phyloP scores from a whole-genome alignment of 1,140 invertebrate genomes.

The Drosophila varians region DNA sequence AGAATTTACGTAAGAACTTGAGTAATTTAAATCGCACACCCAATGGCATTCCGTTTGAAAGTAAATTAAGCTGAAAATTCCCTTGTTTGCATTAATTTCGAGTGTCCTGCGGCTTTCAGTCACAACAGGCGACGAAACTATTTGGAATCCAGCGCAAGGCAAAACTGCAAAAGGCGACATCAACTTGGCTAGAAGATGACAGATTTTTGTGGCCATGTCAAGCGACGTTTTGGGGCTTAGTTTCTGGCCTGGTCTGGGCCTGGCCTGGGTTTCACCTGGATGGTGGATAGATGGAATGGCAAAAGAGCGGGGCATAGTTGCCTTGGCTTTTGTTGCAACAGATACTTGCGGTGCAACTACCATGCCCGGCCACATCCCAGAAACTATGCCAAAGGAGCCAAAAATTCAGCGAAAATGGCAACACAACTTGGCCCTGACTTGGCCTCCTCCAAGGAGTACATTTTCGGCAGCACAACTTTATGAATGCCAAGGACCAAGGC shows the following conservation, averaged over 20 bases:
- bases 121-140: background rate
- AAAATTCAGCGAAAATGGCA: constrained; percentile 28
- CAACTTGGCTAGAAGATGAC: constrained; percentile 36
- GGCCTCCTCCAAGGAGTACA: constrained; percentile 3
- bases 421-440: constrained; percentile 13
- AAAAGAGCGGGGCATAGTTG: constrained; percentile 40
- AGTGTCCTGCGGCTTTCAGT: constrained; percentile 50
- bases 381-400: constrained; percentile 60
- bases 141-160: background rate
- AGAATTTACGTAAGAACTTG: background rate
- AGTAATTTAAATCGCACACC: constrained; percentile 1
- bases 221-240: constrained; percentile 49
- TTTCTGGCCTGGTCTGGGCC: background rate
- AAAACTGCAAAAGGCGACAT: constrained; percentile 2
- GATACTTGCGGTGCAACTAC: constrained; percentile 57
- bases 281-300: background rate
- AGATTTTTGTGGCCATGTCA: constrained; percentile 49
- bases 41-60: constrained; percentile 1
- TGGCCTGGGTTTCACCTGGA: constrained; percentile 26
- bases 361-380: constrained; percentile 27
- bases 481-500: background rate
- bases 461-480: constrained; percentile 12
- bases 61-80: background rate
- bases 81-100: constrained; percentile 39
- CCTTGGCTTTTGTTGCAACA: constrained; percentile 36